Evolutionary conservation across 1,140 invertebrate genomes (phyloP).

Genomic region (Trissolcus basalis): DNA sequence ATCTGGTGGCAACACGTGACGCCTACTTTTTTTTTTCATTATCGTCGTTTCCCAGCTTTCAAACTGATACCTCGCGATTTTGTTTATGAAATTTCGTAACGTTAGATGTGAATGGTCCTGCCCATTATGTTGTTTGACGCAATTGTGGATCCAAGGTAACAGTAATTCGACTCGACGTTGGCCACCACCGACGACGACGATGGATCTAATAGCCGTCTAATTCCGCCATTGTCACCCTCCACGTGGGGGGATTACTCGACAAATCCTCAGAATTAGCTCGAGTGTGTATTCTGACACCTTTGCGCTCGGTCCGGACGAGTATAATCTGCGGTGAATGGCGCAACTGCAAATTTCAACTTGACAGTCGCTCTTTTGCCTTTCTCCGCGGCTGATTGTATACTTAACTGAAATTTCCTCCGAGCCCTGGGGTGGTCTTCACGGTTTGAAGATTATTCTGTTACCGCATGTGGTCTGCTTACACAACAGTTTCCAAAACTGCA

Average conservation of each 20-base stretch:
- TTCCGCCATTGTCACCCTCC: constrained; percentile 41
- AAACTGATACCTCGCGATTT: constrained; percentile 23
- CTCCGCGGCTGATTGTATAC: no score
- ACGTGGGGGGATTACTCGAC: constrained; percentile 37
- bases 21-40: constrained; percentile 17
- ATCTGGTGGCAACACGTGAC: constrained; percentile 12
- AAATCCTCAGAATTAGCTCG: constrained; percentile 59
- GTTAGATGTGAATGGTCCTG: constrained; percentile 11
- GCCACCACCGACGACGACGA: constrained; percentile 38
- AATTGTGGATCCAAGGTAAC: constrained; percentile 39
- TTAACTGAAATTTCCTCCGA: no score
- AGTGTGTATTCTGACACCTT: constrained; percentile 60
- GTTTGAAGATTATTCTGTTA: constrained; percentile 1
- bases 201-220: constrained; percentile 54
- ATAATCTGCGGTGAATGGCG: constrained; percentile 70
- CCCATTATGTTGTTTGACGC: constrained; percentile 36
- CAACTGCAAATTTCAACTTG: constrained; percentile 66
- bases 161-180: constrained; percentile 57
- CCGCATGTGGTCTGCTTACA: no score
- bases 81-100: constrained; percentile 39
- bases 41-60: no score
- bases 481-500: no score
- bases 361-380: constrained; percentile 24
- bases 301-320: constrained; percentile 62
- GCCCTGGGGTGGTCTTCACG: not conserved